Conservation (phyloP, 2,888 invertebrate species). For the Falcaria lacertinaria region DNA sequence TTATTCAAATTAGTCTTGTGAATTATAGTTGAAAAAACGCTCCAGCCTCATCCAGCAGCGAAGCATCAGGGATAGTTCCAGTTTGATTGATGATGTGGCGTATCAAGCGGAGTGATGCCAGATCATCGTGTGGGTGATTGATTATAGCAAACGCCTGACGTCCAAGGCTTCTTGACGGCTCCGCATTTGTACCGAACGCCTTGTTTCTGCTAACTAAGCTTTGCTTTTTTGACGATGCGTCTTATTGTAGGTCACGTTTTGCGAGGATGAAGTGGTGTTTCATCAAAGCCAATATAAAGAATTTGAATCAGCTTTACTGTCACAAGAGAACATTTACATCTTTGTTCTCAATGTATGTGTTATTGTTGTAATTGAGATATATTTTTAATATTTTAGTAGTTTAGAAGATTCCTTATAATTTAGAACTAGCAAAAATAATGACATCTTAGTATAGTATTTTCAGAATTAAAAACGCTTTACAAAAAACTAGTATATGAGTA, state of each 20-base stretch:
- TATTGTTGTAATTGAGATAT: too few relatives aligned
- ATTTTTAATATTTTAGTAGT: too few relatives aligned
- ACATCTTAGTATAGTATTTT: too few relatives aligned
- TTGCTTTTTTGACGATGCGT: background rate
- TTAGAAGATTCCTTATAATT: too few relatives aligned
- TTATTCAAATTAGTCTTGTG: too few relatives aligned
- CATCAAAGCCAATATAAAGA: background rate
- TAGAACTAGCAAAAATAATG: too few relatives aligned
- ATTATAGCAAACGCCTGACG: constrained; percentile 38
- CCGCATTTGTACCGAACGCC: constrained; percentile 7
- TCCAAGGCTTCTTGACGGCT: constrained; percentile 37
- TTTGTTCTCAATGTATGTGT: too few relatives aligned
- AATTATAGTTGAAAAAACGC: too few relatives aligned
- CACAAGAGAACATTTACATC: too few relatives aligned
- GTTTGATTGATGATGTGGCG: constrained; percentile 65
- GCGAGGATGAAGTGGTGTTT: background rate
- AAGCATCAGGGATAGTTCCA: constrained; percentile 29
- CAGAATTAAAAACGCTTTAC: too few relatives aligned
- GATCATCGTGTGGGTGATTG: constrained; percentile 67
- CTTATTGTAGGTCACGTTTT: background rate
- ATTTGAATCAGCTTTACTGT: too few relatives aligned
- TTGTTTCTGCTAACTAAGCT: constrained; percentile 6
- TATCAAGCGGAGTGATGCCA: constrained; percentile 57
- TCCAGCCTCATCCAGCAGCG: constrained; percentile 7
- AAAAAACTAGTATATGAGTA: too few relatives aligned